phyloP scores from a whole-genome alignment of 2,888 invertebrate species.

The Drosophila antonietae region DNA sequence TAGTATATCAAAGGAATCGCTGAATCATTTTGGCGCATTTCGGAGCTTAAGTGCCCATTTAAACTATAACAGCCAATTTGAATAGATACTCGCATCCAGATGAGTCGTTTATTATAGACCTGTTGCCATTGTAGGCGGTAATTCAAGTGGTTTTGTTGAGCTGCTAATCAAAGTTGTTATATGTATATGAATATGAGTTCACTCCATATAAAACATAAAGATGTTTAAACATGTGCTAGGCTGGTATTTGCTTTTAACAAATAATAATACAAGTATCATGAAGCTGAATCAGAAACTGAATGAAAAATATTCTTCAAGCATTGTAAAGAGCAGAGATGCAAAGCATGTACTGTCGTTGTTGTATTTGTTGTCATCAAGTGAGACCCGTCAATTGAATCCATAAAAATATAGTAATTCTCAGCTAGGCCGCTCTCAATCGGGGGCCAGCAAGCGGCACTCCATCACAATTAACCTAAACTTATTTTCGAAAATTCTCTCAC shows the following conservation, averaged over 20 bases:
- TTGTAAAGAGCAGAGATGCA: too few relatives aligned
- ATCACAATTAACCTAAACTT: slow-evolving; percentile 13
- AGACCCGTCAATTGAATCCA: background rate
- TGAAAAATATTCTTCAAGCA: too few relatives aligned
- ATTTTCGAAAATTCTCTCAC: slow-evolving; percentile 49
- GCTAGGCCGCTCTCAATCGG: background rate
- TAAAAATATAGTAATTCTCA: background rate
- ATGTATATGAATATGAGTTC: background rate
- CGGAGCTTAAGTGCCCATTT: slow-evolving; percentile 43
- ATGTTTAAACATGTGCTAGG: too few relatives aligned
- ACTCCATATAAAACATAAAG: background rate
- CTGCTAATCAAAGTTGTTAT: slow-evolving; percentile 1
- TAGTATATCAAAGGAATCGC: slow-evolving; percentile 25
- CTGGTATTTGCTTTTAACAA: background rate
- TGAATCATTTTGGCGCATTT: slow-evolving; percentile 51
- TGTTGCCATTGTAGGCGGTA: slow-evolving; percentile 17
- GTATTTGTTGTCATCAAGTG: background rate
- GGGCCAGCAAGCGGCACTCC: background rate
- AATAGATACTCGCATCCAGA: slow-evolving; percentile 22
- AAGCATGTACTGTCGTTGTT: background rate
- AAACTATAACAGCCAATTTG: slow-evolving; percentile 34
- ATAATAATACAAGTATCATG: background rate
- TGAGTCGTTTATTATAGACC: slow-evolving; percentile 15
- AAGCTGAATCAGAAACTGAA: background rate
- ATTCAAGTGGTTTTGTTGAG: slow-evolving; percentile 14